Percentiles rank a stretch among this genome's conserved stretches.
Evolutionary conservation across 2,888 invertebrate genomes (phyloP).

Genomic region (Synergus gifuensis): DNA sequence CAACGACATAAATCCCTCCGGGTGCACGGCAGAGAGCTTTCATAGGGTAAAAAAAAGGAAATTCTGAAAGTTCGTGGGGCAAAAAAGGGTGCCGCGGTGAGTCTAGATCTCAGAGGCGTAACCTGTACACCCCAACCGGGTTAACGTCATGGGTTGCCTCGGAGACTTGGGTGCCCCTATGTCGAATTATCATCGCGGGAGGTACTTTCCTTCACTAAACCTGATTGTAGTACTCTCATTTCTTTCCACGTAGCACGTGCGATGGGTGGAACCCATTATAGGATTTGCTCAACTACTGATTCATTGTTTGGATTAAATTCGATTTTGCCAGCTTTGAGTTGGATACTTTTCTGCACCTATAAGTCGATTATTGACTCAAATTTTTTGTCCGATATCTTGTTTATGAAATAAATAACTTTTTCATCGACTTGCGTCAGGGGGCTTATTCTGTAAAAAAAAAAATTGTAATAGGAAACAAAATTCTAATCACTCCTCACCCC

Average conservation of each 20-base stretch:
- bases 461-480: not conserved
- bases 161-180: conserved; percentile 72
- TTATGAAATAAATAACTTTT: not conserved
- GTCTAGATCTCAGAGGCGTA: conserved; percentile 72
- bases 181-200: conserved; percentile 75
- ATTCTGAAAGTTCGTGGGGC: conserved; percentile 50
- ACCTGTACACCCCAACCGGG: conserved; percentile 60
- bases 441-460: too few relatives aligned
- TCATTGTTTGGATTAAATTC: conserved; percentile 68
- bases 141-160: conserved; percentile 66
- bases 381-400: not conserved
- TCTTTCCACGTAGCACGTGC: conserved; percentile 70
- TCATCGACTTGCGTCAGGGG: not conserved
- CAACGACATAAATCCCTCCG: conserved; percentile 54
- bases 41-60: conserved; percentile 51
- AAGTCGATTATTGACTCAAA: conserved; percentile 17
- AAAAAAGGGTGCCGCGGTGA: conserved; percentile 62
- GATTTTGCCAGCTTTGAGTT: conserved; percentile 50
- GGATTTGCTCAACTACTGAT: conserved; percentile 66
- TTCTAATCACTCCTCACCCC: not conserved
- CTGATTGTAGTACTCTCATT: conserved; percentile 75
- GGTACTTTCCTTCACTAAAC: conserved; percentile 65
- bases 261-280: conserved; percentile 63
- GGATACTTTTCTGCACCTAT: conserved; percentile 26
- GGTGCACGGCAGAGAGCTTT: conserved; percentile 46